Evolutionary conservation across 1,140 invertebrate species (phyloP).

Genomic region (Drosophila kohkoa): DNA sequence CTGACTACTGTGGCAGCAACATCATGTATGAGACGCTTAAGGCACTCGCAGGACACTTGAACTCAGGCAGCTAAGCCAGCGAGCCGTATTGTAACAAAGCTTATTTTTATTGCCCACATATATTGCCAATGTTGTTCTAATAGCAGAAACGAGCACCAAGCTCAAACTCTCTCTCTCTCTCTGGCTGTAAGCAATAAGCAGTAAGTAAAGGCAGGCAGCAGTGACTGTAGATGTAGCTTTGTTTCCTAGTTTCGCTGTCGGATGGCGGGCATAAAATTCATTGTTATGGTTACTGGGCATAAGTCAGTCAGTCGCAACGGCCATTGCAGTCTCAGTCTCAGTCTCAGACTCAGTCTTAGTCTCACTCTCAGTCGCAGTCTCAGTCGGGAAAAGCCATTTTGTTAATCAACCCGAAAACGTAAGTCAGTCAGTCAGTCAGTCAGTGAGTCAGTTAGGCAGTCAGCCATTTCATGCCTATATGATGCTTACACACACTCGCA

Average conservation of each 20-base stretch:
- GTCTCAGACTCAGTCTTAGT: background rate
- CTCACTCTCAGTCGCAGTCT: too few species aligned
- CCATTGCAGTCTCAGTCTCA: constrained; percentile 20
- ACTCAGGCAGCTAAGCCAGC: constrained; percentile 24
- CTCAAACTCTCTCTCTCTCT: background rate
- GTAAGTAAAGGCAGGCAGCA: constrained; percentile 6
- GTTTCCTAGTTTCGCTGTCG: constrained; percentile 24
- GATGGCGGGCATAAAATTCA: constrained; percentile 74
- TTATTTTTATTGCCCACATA: constrained; percentile 82
- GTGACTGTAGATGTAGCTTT: constrained; percentile 15
- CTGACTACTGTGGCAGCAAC: constrained; percentile 28
- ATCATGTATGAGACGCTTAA: constrained; percentile 31
- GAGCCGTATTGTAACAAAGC: constrained; percentile 69
- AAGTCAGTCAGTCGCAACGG: constrained; percentile 71
- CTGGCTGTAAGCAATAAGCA: constrained; percentile 17
- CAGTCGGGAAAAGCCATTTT: constrained; percentile 59
- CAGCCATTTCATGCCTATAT: constrained; percentile 40
- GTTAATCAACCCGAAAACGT: constrained; percentile 70
- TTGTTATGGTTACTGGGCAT: constrained; percentile 81
- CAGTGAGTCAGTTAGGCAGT: constrained; percentile 50
- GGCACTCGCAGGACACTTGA: constrained; percentile 39
- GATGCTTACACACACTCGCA: constrained; percentile 34
- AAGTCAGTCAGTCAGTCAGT: constrained; percentile 74
- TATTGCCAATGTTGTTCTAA: constrained; percentile 82
- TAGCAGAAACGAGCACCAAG: constrained; percentile 72